Evolutionary conservation across 2,888 invertebrate species (phyloP), one percentile per base, ranked within the genome.

Genomic region (Melitaea athalia): DNA sequence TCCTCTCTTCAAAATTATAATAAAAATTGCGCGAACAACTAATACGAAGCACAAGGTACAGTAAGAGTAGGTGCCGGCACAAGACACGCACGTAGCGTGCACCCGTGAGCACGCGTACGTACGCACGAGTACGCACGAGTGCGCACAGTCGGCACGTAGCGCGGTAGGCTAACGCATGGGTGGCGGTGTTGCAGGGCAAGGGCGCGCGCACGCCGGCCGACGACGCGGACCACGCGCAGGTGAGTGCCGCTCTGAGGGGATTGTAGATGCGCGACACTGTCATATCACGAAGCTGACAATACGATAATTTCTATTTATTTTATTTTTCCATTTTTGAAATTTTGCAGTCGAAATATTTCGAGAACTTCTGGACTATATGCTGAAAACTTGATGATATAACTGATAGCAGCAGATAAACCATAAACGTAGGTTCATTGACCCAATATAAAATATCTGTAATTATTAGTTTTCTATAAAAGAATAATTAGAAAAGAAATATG

Each of bases 141-240:
- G 45, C 45, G 45, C 45, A 45, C 45, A 11, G 33, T 61, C 17
- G 15, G 47, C 60, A 61, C 47, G 24, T 24, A 24, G 24, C 24
- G 33, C 11, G 49, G 33, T 61, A 59, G 47, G 15, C 45, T 60
- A 52, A 59, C 63, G 67, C 65, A 70, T 67, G 67, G 88, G 89
- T 86, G 89, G 84, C 72, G 86, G 88, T 90, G 88, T 91, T 91
- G 78, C 92, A 92, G 92, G 91, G 91, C 75, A 91, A 91, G 80
- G 89, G 87, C 64, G 87, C 87, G 84, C 86, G 89, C 67, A 84
- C 88, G 66, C 87, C 89, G 78, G 85, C 83, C 61, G 87, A 85
- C n/a, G 89, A 85, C 70, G 77, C 69, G 61, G 85, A 81, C 42
- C 76, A 72, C 53, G 70, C 76, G 53, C 78, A 74, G 89, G 90